Conservation (phyloP, 2,888 invertebrate genomes). For the Limnephilus marmoratus region DNA sequence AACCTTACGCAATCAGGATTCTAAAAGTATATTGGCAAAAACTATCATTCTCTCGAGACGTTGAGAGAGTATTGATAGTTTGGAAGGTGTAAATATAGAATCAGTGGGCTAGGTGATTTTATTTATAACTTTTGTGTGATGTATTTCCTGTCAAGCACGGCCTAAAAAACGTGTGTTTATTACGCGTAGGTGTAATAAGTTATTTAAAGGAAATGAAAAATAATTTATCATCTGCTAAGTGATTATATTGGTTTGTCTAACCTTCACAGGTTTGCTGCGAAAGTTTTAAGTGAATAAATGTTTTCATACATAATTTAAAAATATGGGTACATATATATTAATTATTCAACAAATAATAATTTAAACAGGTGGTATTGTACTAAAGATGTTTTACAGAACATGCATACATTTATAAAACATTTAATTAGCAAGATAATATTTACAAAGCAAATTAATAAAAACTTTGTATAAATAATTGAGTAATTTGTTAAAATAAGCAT, state of each 20-base stretch:
- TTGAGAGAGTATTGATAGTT: not conserved
- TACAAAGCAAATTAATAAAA: not conserved
- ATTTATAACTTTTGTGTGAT: slow-evolving; percentile 45
- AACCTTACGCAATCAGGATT: slow-evolving; percentile 3
- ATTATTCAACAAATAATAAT: not conserved
- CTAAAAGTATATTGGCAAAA: slow-evolving; percentile 36
- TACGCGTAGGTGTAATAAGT: not conserved
- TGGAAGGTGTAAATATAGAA: slow-evolving; percentile 47
- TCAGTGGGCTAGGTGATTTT: slow-evolving; percentile 48
- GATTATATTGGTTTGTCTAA: not conserved
- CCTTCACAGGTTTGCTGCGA: not conserved
- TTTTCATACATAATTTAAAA: not conserved
- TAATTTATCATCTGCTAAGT: not conserved
- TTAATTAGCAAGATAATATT: not conserved
- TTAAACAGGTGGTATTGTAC: not conserved
- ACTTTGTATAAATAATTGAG: not conserved
- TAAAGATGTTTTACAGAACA: not conserved
- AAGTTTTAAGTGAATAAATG: not conserved
- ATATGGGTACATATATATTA: not conserved
- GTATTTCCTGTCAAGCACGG: not conserved
- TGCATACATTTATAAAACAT: not conserved
- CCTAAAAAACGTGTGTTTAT: not conserved
- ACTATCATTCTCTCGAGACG: not conserved
- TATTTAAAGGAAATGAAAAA: not conserved
- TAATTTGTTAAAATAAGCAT: not conserved